Conservation (phyloP, 2,888 invertebrate genomes). For the Plusia festucae region DNA sequence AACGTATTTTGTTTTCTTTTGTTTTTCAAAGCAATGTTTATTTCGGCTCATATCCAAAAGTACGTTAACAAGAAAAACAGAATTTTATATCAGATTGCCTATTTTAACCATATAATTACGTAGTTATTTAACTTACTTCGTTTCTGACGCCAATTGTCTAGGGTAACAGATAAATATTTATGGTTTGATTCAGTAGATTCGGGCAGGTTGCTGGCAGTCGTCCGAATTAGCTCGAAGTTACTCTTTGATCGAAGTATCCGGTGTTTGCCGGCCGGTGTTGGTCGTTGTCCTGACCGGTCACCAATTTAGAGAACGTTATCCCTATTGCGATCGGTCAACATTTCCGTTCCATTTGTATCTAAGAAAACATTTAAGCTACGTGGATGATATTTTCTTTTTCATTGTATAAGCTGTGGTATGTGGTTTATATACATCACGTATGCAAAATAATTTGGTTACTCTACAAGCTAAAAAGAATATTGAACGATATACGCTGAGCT, state of each 20-base stretch:
- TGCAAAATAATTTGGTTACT: no score
- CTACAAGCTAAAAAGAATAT: background rate
- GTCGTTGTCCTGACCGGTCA: constrained; percentile 50
- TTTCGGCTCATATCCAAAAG: constrained; percentile 22
- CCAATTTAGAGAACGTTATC: constrained; percentile 56
- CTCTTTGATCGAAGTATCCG: constrained; percentile 70
- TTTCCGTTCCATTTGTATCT: constrained; percentile 42
- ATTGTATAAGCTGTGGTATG: no score
- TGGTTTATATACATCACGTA: no score
- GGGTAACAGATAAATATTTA: constrained; percentile 77
- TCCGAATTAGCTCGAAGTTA: constrained; percentile 79
- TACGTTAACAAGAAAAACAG: background rate
- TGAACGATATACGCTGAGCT: background rate
- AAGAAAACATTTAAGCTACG: background rate
- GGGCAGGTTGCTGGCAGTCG: constrained; percentile 70
- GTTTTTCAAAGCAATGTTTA: constrained; percentile 35
- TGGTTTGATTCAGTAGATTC: constrained; percentile 60
- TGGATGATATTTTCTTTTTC: no score
- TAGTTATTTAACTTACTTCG: constrained; percentile 22
- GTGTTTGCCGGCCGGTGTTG: constrained; percentile 55
- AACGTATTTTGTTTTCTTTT: constrained; percentile 47
- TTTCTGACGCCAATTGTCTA: constrained; percentile 48
- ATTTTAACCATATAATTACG: constrained; percentile 13
- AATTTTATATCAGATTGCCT: constrained; percentile 8
- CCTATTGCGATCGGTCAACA: constrained; percentile 47